Conservation (phyloP, 2,888 invertebrate genomes). For the Pristionchus mayeri region DNA sequence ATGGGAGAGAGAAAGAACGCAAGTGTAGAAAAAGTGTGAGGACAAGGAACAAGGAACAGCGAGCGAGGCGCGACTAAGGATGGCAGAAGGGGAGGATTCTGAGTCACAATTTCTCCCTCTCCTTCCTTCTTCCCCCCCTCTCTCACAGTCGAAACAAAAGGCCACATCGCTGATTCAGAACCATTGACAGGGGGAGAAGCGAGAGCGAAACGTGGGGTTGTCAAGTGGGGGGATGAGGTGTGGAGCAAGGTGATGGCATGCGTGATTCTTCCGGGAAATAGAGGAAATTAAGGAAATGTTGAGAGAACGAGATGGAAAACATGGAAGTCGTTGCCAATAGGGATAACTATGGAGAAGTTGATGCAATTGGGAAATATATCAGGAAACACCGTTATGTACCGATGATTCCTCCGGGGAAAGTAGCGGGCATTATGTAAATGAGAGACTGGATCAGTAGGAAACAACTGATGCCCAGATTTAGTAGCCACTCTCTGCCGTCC, state of each 20-base stretch:
- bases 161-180: conserved; percentile 23
- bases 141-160: conserved; percentile 38
- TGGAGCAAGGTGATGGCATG: not conserved
- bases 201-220: not conserved
- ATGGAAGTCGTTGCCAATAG: not conserved
- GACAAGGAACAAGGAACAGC: not conserved
- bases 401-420: not conserved
- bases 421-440: not conserved
- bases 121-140: not conserved
- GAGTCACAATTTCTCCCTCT: not conserved
- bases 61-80: not conserved
- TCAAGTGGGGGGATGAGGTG: not conserved
- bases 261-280: too few relatives aligned
- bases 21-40: not conserved
- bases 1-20: too few relatives aligned
- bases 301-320: too few relatives aligned
- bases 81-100: not conserved
- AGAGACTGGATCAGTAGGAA: not conserved
- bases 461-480: too few relatives aligned
- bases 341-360: not conserved
- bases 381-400: not conserved
- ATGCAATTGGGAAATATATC: too few relatives aligned
- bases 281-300: too few relatives aligned
- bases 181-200: conserved; percentile 11
- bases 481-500: not conserved